phyloP scores from a whole-genome alignment of 2,888 invertebrate species.

The Pteria penguin region DNA sequence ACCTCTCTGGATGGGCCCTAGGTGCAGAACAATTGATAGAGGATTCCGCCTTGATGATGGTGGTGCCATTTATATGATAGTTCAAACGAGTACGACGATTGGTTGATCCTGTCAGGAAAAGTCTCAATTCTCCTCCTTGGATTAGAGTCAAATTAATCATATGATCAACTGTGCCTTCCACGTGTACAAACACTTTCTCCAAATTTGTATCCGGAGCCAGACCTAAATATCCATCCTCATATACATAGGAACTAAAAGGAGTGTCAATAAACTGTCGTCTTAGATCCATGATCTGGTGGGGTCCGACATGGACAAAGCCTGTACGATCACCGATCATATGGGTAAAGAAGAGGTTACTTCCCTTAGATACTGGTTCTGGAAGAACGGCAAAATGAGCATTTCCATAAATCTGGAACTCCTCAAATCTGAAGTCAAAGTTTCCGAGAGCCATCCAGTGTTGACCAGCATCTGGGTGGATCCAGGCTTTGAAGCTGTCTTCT shows the following conservation, averaged over 20 bases:
- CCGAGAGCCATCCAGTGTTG: constrained; percentile 57
- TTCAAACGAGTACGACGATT: constrained; percentile 52
- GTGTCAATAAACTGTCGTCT: constrained; percentile 62
- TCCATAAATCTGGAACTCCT: constrained; percentile 69
- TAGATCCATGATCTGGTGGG: constrained; percentile 66
- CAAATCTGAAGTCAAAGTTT: constrained; percentile 59
- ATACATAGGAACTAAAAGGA: constrained; percentile 69
- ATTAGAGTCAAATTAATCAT: constrained; percentile 67
- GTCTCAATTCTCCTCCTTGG: constrained; percentile 59
- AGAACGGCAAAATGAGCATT: constrained; percentile 68
- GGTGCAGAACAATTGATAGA: constrained; percentile 62
- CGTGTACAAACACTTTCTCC: constrained; percentile 64
- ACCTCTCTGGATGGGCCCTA: constrained; percentile 60
- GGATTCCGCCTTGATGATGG: constrained; percentile 64
- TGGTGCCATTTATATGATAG: constrained; percentile 62
- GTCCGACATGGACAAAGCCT: constrained; percentile 67
- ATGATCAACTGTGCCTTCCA: constrained; percentile 67
- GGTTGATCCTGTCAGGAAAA: constrained; percentile 67
- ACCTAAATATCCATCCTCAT: constrained; percentile 65
- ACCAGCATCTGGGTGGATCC: constrained; percentile 66
- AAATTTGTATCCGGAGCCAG: constrained; percentile 67
- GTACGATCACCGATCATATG: constrained; percentile 72
- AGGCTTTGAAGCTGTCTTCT: constrained; percentile 67
- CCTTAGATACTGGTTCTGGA: constrained; percentile 56
- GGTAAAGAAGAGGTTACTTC: constrained; percentile 58